These are phyloP conservation scores for Neotoxoptera formosana DNA, from an alignment of 1,140 invertebrate genomes.

Conservation along the genomic window DNA sequence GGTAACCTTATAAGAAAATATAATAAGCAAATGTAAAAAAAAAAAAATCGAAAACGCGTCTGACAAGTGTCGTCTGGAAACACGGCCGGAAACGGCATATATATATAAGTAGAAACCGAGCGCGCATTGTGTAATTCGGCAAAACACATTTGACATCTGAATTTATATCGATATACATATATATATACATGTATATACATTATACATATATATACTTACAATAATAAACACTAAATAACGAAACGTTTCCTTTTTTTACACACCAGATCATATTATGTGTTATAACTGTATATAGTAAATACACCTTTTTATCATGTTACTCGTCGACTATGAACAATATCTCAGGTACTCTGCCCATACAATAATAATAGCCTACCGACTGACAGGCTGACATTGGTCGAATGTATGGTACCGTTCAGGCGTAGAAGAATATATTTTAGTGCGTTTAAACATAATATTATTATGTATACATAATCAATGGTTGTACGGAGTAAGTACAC, in stretches of 20 bases:
- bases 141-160: background rate
- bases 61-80: background rate
- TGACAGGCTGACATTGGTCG: too few relatives aligned
- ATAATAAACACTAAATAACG: background rate
- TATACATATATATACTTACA: too few relatives aligned
- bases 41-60: background rate
- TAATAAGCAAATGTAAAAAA: background rate
- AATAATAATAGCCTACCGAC: too few relatives aligned
- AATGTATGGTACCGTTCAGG: too few relatives aligned
- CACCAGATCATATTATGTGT: background rate
- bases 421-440: too few relatives aligned
- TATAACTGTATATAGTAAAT: background rate
- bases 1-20: background rate
- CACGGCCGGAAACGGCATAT: background rate
- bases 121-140: background rate
- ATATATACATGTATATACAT: too few relatives aligned
- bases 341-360: too few relatives aligned
- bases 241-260: background rate
- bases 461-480: too few relatives aligned
- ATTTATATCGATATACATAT: background rate
- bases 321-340: background rate
- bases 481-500: too few relatives aligned
- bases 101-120: background rate
- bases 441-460: too few relatives aligned
- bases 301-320: background rate